Conservation (phyloP, 2,888 invertebrate species). For the Stictocephala bisonia region DNA sequence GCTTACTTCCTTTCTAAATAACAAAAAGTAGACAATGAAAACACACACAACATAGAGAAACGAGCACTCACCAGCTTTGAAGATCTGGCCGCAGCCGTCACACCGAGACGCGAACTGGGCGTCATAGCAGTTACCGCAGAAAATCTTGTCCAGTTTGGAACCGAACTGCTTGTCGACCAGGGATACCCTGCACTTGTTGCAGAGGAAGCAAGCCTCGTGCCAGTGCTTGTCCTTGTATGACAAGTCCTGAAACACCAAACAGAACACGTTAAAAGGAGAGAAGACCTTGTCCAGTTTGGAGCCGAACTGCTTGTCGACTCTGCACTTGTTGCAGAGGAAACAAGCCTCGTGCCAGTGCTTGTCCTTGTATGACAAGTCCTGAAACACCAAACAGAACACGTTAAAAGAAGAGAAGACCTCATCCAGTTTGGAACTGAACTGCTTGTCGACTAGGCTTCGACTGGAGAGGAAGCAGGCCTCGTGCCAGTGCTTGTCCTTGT, state of each 20-base stretch:
- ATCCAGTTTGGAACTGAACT: constrained; percentile 99
- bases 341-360: constrained; percentile 99
- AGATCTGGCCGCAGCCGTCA: constrained; percentile 99
- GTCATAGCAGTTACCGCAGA: constrained; percentile 99
- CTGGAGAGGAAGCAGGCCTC: constrained; percentile 99
- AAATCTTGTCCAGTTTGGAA: constrained; percentile 98
- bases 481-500: constrained; percentile 99
- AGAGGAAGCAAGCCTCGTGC: constrained; percentile 99
- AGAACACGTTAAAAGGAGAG: constrained; percentile 76
- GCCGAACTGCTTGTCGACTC: constrained; percentile 99
- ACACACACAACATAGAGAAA: no score
- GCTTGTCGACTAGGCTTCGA: constrained; percentile 98
- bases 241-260: constrained; percentile 81
- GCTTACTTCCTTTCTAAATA: no score
- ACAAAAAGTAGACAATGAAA: no score
- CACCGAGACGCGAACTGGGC: constrained; percentile 99
- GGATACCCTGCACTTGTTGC: constrained; percentile 97
- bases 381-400: constrained; percentile 61
- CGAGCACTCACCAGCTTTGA: constrained; percentile 98
- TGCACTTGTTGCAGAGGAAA: constrained; percentile 98
- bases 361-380: constrained; percentile 99
- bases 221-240: constrained; percentile 99
- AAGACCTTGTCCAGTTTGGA: constrained; percentile 99
- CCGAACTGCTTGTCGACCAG: constrained; percentile 99
- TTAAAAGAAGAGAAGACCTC: constrained; percentile 85